Conservation (phyloP, 2,113 vertebrate genomes). For the Austrofundulus limnaeus region DNA sequence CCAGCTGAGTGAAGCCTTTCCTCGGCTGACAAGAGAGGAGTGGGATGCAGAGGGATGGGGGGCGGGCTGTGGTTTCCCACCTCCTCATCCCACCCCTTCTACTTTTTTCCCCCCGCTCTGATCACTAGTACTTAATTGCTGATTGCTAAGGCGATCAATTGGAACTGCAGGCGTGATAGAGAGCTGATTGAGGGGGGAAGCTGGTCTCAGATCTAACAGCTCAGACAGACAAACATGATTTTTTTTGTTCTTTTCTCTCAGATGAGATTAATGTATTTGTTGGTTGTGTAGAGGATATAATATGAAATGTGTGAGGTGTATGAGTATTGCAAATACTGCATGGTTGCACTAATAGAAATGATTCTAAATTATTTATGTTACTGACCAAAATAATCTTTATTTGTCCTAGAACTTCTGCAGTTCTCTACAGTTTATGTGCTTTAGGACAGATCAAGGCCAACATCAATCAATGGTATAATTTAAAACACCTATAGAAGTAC, state of each 20-base stretch:
- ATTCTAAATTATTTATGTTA: constrained; percentile 54
- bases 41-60: constrained; percentile 21
- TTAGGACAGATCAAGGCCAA: constrained; percentile 52
- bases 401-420: constrained; percentile 39
- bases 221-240: constrained; percentile 35
- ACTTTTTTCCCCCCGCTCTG: constrained; percentile 57
- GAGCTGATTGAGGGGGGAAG: constrained; percentile 56
- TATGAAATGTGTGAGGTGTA: constrained; percentile 51
- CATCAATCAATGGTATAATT: constrained; percentile 45
- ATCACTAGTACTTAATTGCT: constrained; percentile 82
- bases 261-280: constrained; percentile 55
- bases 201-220: constrained; percentile 35
- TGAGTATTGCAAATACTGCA: constrained; percentile 34
- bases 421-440: constrained; percentile 42
- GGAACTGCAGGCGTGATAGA: constrained; percentile 69
- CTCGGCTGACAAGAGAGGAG: constrained; percentile 67
- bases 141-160: constrained; percentile 78
- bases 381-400: constrained; percentile 50
- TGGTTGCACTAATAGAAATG: constrained; percentile 9
- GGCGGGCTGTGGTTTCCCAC: constrained; percentile 46
- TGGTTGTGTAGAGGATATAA: constrained; percentile 43
- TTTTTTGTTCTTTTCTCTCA: constrained; percentile 48
- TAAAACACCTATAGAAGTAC: constrained; percentile 35
- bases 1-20: constrained; percentile 78
- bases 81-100: constrained; percentile 30